These are phyloP conservation scores for Harpagus bidentatus DNA, from an alignment of 2,113 vertebrate genomes.

Conservation along the genomic window DNA sequence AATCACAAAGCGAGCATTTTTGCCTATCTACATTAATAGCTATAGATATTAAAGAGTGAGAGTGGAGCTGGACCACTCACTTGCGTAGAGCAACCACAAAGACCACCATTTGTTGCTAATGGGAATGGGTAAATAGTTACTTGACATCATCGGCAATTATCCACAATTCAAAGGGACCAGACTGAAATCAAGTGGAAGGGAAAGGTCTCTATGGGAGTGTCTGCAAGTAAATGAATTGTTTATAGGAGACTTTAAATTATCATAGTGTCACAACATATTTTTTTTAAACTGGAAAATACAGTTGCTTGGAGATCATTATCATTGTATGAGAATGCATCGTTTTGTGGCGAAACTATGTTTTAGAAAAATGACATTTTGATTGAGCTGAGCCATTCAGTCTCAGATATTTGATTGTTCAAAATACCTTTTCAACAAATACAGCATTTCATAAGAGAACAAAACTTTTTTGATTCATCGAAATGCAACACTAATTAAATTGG, in stretches of 20 bases:
- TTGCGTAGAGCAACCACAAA: not conserved
- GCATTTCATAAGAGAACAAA: not conserved
- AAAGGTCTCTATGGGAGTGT: not conserved
- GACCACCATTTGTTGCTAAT: not conserved
- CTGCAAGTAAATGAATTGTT: not conserved
- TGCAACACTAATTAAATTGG: not conserved
- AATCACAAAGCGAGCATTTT: not conserved
- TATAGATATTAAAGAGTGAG: not conserved
- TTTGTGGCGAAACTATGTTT: not conserved
- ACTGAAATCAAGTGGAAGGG: not conserved
- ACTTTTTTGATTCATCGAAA: not conserved
- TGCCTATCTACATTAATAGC: not conserved
- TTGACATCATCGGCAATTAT: not conserved
- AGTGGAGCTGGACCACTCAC: not conserved
- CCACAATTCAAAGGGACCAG: not conserved
- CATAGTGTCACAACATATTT: not conserved
- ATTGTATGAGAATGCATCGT: not conserved
- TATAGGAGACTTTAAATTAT: not conserved
- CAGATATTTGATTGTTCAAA: not conserved
- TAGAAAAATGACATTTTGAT: not conserved
- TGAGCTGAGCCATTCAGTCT: not conserved
- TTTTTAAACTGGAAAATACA: not conserved
- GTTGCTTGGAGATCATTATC: not conserved
- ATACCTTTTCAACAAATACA: not conserved
- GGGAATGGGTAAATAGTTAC: not conserved